Base-by-base conservation (phyloP, 2,797 vertebrate genomes). In the Schizopygopsis malacanthus region DNA sequence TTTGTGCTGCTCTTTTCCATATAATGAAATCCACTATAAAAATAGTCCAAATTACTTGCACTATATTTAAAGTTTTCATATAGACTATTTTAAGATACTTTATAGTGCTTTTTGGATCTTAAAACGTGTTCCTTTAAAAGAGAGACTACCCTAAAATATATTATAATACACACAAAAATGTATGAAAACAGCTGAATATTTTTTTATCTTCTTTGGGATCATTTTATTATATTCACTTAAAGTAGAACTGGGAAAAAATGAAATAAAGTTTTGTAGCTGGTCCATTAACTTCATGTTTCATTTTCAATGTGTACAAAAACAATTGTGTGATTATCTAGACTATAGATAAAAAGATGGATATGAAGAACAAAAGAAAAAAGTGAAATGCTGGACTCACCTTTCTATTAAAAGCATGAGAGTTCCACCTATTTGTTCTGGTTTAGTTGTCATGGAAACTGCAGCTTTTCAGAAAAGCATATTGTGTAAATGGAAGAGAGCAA, bases 391-490 rank as follows among this genome's bases (percentile, higher is more conserved):
- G 52, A 45, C 54, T 45, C 43, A 78, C 77, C 59, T 85, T 56
- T 45, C 37, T 77, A 85, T 63, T 82, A 83, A 88, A 78, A 56
- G 72, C 63, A 41, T 15, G 33, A 78, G 33, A 79, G 80, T 87
- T 83, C 70, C 69, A 37, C 65, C 87, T 70, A 50, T 85, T 86
- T 70, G 83, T 79, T 88, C 89, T 73, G 87, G 71, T 80, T 88
- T 84, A 71, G 89, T 87, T 85, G 86, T 82, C 87, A 90, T 90
- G 86, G 89, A 82, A 90, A 90, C 86, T 84, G 84, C 79, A 77
- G 86, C 73, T 59, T 84, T 83, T 89, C 41, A 73, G 41, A 82
- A 65, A 73, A 86, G 81, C 65, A 47, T 54, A 47, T 43, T 77
- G 72, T 25, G 59, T 82, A 90, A 90, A 82, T 82, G 86, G 52